Evolutionary conservation across 2,888 invertebrate species (phyloP), one percentile per base, ranked within the genome.

Genomic region (Byasa hedistus): DNA sequence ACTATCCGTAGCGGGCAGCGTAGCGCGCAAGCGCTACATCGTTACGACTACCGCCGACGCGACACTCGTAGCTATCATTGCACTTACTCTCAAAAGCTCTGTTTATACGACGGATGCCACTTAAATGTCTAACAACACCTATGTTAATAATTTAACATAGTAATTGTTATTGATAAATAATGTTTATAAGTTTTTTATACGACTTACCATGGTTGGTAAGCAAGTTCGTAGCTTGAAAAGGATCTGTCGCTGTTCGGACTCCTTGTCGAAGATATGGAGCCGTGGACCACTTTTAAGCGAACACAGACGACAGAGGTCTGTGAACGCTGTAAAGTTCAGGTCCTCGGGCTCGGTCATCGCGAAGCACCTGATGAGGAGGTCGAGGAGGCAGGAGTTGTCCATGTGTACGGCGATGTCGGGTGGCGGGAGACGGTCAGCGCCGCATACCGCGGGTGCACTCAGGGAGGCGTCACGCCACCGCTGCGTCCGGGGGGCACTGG

Each of bases 211-310:
- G 82, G 94, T 93, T 68, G 94, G 94, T 81, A 95, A 89, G 78
- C 95, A 93, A 75, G 94, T 94, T 79, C 94, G 92, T 79, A 95
- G 92, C 82, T 95, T 95, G 82, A 94, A 94, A 68, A 94, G 89
- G 73, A 95, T 89, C 86, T 95, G 95, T 74, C 95, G 89, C 82
- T 95, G 94, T 81, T 95, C 95, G 63, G 95, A 94, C 82, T 95
- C 94, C 82, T 94, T 94, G 80, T 95, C 95, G 82, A 95, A 95
- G 79, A 95, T 93, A 82, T 94, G 94, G 75, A 95, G 92, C 82
- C 95, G 92, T 74, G 94, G 94, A 71, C 94, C 94, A 80, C 93
- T 94, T 86, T 94, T 94, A 75, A 95, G 89, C 75, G 94, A 94
- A 83, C 95, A 95, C 73, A 95, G 91, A 80, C 95, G 92, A 83